Evolutionary conservation across 2,888 invertebrate genomes (phyloP), one percentile per base, ranked within the genome.

Genomic region (Tridacna crocea): DNA sequence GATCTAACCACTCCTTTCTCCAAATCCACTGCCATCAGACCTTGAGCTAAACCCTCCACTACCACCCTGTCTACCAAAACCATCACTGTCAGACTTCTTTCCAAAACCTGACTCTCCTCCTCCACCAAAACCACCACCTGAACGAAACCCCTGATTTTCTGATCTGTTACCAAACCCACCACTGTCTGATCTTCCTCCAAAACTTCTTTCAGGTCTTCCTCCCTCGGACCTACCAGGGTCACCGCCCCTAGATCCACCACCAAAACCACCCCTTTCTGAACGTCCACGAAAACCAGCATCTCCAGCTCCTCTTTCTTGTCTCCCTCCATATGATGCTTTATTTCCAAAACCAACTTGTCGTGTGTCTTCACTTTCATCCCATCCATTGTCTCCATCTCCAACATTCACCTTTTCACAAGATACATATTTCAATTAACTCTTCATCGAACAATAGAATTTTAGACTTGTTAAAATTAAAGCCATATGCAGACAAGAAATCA

Each of bases 351-450:
- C 78, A 68, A n/a, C 47, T 75, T n/a, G 22, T 47, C 60, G 72
- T 60, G 72, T 68, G 19, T 65, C 78, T 26, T 75, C 72, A 55
- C 75, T 55, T 12, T 82, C 84, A 46, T 81, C 78, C 82, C 82
- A 87, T 17, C 80, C 84, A 66, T 66, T 26, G 27, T 81, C 79
- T 13, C 78, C 75, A 17, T 36, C 66, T 46, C 66, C 46, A 19
- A 36, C 13, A 46, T 66, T 66, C 66, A 66, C 66, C 66, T 66
- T 26, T 36, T 61, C 2, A 61, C n/a, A 61, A 4, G 22, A 24
- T n/a, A 22, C 61, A 61, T 10, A 61, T 13, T 13, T 24, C 2
- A 61, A 13, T 4, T 22, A 19, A 55, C 19, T 2, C 17, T 55
- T 15, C 10, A 19, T 11, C 55, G 10, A 19, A 19, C 55, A 6